These are phyloP conservation scores for Tromatobia lineatoria DNA, from an alignment of 2,888 invertebrate genomes.

Conservation along the genomic window DNA sequence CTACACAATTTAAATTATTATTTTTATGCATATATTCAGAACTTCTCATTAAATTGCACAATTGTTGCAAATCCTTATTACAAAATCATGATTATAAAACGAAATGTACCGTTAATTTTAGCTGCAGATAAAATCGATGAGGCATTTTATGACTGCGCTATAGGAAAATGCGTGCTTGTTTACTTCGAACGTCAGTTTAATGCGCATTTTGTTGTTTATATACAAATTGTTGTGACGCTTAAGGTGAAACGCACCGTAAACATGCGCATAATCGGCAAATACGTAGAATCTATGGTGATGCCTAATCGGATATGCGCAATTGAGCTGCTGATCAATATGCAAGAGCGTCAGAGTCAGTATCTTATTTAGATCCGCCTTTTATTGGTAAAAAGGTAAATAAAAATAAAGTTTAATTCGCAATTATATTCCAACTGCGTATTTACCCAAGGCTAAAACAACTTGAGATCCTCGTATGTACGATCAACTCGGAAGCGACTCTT, in stretches of 20 bases:
- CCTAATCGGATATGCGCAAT: not conserved
- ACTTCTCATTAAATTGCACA: too few relatives aligned
- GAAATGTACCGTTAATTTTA: too few relatives aligned
- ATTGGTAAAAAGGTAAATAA: not conserved
- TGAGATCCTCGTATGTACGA: not conserved
- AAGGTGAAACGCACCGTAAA: conserved; percentile 32
- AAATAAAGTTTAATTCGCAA: not conserved
- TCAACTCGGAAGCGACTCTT: not conserved
- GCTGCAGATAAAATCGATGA: not conserved
- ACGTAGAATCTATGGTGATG: not conserved
- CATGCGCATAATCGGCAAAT: conserved; percentile 32
- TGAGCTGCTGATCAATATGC: not conserved
- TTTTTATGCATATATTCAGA: too few relatives aligned
- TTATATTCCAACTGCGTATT: conserved; percentile 6
- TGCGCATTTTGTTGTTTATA: not conserved
- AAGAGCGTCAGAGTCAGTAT: not conserved
- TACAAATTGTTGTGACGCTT: not conserved
- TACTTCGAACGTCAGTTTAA: not conserved
- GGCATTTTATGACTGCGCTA: not conserved
- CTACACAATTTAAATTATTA: too few relatives aligned
- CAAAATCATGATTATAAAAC: too few relatives aligned
- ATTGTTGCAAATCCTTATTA: too few relatives aligned
- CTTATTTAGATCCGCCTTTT: not conserved
- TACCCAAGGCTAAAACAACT: not conserved
- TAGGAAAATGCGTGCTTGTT: not conserved